Evolutionary conservation across 92 coral and sea anemone genomes (phyloP).

Genomic region (Epizoanthus scotinus): DNA sequence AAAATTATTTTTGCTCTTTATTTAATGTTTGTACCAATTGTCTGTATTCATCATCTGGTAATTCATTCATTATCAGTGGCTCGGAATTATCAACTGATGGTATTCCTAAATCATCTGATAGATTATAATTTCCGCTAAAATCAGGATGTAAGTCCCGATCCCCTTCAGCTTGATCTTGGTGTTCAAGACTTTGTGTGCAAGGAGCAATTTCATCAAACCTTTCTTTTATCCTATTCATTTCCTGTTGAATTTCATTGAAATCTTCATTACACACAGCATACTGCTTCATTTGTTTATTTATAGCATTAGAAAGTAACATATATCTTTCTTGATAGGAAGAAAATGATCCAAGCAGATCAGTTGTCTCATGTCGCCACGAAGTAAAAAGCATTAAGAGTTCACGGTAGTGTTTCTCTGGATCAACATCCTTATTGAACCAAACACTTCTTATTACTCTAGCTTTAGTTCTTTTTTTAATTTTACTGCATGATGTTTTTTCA

Average conservation of each 20-base stretch:
- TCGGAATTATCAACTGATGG: constrained; percentile 16
- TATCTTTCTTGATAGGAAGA: constrained; percentile 49
- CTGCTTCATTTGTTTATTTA: constrained; percentile 51
- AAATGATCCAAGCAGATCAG: constrained; percentile 50
- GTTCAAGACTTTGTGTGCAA: constrained; percentile 17
- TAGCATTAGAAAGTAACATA: constrained; percentile 24
- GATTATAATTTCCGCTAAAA: constrained; percentile 21
- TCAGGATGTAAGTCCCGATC: constrained; percentile 36
- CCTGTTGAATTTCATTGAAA: neutral
- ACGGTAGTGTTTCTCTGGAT: constrained; percentile 54
- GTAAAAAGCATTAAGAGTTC: constrained; percentile 67
- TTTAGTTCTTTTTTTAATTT: constrained; percentile 46
- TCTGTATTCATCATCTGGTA: constrained; percentile 29
- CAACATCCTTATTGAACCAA: constrained; percentile 43
- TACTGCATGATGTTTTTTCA: neutral
- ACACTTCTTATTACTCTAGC: constrained; percentile 8
- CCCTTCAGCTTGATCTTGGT: constrained; percentile 26
- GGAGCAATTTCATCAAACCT: constrained; percentile 32
- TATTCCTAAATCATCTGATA: constrained; percentile 13
- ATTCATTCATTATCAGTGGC: constrained; percentile 20
- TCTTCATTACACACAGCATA: constrained; percentile 51
- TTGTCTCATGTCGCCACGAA: constrained; percentile 53
- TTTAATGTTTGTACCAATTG: constrained; percentile 1
- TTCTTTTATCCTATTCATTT: neutral
- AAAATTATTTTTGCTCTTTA: constrained; percentile 38